A percentile compares a stretch with the other conserved stretches of the same genome.
These are phyloP conservation scores for Hypsibius dujardini DNA, from an alignment of 1,140 invertebrate species.

Conservation along the genomic window DNA sequence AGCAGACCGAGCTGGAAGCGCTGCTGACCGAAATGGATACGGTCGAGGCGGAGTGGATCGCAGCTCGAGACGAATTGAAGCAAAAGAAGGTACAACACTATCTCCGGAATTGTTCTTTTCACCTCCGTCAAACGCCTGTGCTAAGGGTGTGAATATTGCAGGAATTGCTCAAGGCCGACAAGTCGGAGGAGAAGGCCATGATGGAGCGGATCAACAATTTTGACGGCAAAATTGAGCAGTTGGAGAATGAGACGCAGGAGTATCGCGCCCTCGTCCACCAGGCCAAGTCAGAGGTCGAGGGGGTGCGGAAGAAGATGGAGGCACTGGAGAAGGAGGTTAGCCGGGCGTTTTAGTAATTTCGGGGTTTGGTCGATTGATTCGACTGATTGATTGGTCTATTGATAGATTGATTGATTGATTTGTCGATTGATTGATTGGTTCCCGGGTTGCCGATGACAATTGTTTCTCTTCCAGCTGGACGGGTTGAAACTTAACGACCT, in stretches of 20 bases:
- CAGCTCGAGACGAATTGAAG: slow-evolving; percentile 23
- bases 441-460: slow-evolving; percentile 36
- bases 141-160: neutral
- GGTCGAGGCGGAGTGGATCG: neutral
- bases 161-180: neutral
- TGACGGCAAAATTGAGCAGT: slow-evolving; percentile 38
- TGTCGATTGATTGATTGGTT: no score
- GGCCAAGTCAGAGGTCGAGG: slow-evolving; percentile 45
- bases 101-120: no score
- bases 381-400: no score
- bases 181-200: neutral
- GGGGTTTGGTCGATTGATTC: no score
- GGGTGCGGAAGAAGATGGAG: slow-evolving; percentile 54
- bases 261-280: slow-evolving; percentile 47
- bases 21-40: neutral
- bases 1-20: neutral
- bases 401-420: no score
- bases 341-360: no score
- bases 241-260: slow-evolving; percentile 43
- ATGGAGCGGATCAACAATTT: slow-evolving; percentile 24
- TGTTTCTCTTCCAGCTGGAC: neutral
- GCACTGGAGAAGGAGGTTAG: slow-evolving; percentile 45
- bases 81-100: neutral
- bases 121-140: no score
- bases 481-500: neutral